Percentiles rank a stretch among this genome's conserved stretches.
phyloP scores from a whole-genome alignment of 2,797 vertebrate genomes.

The Acanthurus lineatus region DNA sequence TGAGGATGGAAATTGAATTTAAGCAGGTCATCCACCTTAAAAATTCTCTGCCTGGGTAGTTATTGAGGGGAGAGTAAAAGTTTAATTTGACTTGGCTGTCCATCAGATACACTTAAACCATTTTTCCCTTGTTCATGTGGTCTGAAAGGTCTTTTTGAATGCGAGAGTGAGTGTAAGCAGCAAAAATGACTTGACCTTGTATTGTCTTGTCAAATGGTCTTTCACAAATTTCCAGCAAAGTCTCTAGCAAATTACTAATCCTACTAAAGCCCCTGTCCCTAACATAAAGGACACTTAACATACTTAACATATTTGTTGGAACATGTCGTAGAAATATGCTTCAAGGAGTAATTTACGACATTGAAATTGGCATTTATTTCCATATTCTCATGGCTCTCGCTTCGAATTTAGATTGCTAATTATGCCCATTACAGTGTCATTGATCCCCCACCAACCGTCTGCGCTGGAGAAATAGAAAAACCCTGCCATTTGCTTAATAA shows the following conservation, averaged over 20 bases:
- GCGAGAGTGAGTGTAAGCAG: neutral
- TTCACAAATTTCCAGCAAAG: constrained; percentile 56
- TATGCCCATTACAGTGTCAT: constrained; percentile 87
- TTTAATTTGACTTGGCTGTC: constrained; percentile 20
- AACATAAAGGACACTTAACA: constrained; percentile 79
- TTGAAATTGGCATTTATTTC: constrained; percentile 84
- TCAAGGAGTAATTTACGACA: constrained; percentile 82
- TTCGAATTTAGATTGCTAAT: constrained; percentile 89
- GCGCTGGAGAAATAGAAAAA: constrained; percentile 57
- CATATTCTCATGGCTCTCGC: constrained; percentile 81
- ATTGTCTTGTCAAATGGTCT: constrained; percentile 34
- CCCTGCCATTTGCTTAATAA: constrained; percentile 79
- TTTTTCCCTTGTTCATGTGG: constrained; percentile 11
- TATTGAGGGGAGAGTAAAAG: neutral
- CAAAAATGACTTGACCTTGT: constrained; percentile 26
- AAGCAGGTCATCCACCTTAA: constrained; percentile 29
- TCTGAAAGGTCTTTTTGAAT: constrained; percentile 19
- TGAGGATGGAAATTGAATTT: constrained; percentile 47
- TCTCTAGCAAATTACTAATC: constrained; percentile 58
- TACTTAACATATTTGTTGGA: constrained; percentile 83
- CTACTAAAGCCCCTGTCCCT: constrained; percentile 52
- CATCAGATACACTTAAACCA: neutral
- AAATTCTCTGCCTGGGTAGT: constrained; percentile 1
- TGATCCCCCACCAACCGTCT: constrained; percentile 65
- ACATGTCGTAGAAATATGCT: constrained; percentile 80